Conservation (phyloP, 2,888 invertebrate genomes). For the Acronicta psi region DNA sequence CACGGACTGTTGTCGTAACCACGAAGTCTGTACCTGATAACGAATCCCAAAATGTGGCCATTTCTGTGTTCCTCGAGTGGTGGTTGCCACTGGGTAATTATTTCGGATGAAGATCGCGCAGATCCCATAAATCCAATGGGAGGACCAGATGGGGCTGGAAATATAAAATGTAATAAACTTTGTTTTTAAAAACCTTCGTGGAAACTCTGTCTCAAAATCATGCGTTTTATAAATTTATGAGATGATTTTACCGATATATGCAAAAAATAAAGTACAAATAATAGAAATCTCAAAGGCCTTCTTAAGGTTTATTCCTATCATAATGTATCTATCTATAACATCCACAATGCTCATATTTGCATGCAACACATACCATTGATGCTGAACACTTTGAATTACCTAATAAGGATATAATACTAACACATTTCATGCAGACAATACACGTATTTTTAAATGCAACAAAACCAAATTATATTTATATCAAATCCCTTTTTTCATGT, state of each 20-base stretch:
- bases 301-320: no score
- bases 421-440: conserved; percentile 53
- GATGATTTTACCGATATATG: no score
- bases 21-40: conserved; percentile 96
- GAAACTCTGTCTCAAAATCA: background rate
- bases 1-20: conserved; percentile 98
- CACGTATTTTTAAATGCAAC: conserved; percentile 41
- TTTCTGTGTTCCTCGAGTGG: conserved; percentile 98
- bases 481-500: background rate
- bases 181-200: background rate
- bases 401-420: conserved; percentile 18
- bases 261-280: no score
- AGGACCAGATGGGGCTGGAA: conserved; percentile 97
- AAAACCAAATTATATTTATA: background rate
- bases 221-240: background rate
- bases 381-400: conserved; percentile 17
- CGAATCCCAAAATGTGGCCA: conserved; percentile 97
- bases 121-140: conserved; percentile 98
- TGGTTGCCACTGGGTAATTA: conserved; percentile 99
- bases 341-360: background rate
- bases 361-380: conserved; percentile 34
- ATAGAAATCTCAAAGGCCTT: no score
- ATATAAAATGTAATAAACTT: background rate
- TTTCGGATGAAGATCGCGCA: conserved; percentile 97
- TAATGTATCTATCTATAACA: background rate